Evolutionary conservation across 2,113 vertebrate genomes (phyloP).

Genomic region (Apodemus sylvaticus): DNA sequence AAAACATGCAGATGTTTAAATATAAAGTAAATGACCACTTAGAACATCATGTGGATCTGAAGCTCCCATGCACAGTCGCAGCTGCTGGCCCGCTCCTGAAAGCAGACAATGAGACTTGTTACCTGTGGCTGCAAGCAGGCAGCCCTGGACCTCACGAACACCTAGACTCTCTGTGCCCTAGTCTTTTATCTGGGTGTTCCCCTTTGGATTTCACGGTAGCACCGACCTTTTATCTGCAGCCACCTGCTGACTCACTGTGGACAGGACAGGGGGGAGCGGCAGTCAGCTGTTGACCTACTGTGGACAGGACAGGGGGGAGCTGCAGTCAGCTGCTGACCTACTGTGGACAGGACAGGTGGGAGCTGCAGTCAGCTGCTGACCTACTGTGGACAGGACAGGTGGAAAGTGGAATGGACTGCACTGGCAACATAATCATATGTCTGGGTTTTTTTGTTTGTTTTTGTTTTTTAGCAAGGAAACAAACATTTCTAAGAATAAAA

Average conservation of each 20-base stretch:
- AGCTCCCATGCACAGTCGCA: not conserved
- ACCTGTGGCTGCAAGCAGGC: not conserved
- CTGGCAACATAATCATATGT: not conserved
- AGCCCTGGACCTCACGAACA: no score
- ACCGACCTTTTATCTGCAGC: not conserved
- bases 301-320: not conserved
- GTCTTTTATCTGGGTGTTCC: not conserved
- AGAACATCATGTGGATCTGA: not conserved
- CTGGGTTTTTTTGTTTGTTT: not conserved
- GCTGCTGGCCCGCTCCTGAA: not conserved
- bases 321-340: not conserved
- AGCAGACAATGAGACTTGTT: not conserved
- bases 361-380: no score
- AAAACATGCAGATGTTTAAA: not conserved
- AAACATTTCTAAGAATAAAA: not conserved
- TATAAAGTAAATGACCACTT: not conserved
- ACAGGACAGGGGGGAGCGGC: not conserved
- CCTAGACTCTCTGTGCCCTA: not conserved
- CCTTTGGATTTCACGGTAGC: not conserved
- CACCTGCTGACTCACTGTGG: no score
- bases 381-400: not conserved
- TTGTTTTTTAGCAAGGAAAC: not conserved
- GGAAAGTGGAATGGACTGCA: rapidly evolving
- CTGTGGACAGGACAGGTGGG: not conserved
- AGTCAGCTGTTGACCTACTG: no score